Evolutionary conservation across 30 jellyfish, hydroid and myxozoan species (phyloP), one percentile per base, ranked within the genome.

Genomic region (Pelagia noctiluca): DNA sequence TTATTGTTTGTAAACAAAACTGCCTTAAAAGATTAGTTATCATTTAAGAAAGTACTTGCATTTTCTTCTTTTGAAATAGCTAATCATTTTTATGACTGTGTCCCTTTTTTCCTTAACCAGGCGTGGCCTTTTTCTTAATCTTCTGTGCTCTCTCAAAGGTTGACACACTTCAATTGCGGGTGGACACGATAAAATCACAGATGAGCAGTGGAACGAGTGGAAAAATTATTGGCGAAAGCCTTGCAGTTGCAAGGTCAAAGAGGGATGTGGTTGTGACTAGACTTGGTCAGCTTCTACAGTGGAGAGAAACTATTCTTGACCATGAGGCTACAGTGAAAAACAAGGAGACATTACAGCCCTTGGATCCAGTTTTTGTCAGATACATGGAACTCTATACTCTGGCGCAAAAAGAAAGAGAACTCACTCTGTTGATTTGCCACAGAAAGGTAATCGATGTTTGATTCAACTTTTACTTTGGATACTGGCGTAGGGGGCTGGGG

Each of bases 401-500:
- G 28, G 89, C 76, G 25, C 82, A 75, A 54, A 82, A 53, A 54
- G 98, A 86, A 65, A 86, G 75, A 64, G 53, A 71, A 32, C 24
- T 22, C 12, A 66, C 89, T 23, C 48, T 7, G 21, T 36, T 16
- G 1, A 25, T 70, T 1, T 47, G 87, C 10, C 87, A 79, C 42
- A 80, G 78, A 72, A 91, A 91, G 96, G 97, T 89, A 52, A 30
- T 63, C 68, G 4, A 13, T 16, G 23, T n/a, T n/a, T n/a, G n/a
- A n/a, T n/a, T n/a, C n/a, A n/a, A n/a, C n/a, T n/a, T n/a, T n/a
- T n/a, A n/a, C n/a, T n/a, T n/a, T n/a, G n/a, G n/a, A n/a, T n/a
- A n/a, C n/a, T n/a, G n/a, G n/a, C n/a, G n/a, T n/a, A n/a, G n/a
- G n/a, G n/a, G n/a, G n/a, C n/a, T n/a, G n/a, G n/a, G n/a, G n/a